Evolutionary conservation across 2,797 vertebrate species (phyloP).

Genomic region (Labroides dimidiatus): DNA sequence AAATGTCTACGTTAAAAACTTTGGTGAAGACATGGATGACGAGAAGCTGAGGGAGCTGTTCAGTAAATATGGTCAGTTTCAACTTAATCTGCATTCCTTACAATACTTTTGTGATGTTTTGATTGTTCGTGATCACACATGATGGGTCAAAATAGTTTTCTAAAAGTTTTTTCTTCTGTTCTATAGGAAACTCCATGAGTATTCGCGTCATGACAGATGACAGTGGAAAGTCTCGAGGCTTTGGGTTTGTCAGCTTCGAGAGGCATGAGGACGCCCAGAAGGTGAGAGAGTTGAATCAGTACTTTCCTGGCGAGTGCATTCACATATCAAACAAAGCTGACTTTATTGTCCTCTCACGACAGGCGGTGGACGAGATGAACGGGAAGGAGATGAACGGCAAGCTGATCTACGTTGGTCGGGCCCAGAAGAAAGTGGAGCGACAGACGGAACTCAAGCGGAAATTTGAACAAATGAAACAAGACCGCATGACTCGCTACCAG

Average conservation of each 20-base stretch:
- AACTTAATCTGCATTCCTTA: too few relatives aligned
- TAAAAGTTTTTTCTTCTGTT: slow-evolving; percentile 7
- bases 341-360: background rate
- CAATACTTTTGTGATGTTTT: background rate
- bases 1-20: slow-evolving; percentile 99
- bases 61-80: slow-evolving; percentile 90
- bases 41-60: slow-evolving; percentile 96
- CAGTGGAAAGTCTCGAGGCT: slow-evolving; percentile 94
- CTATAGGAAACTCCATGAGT: slow-evolving; percentile 92
- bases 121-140: background rate
- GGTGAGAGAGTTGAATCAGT: slow-evolving; percentile 76
- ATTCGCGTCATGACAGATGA: slow-evolving; percentile 97
- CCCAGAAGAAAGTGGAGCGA: slow-evolving; percentile 97
- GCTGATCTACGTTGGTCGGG: slow-evolving; percentile 94
- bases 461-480: slow-evolving; percentile 99
- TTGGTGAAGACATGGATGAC: slow-evolving; percentile 98
- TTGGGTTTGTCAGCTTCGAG: slow-evolving; percentile 98
- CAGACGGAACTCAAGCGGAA: slow-evolving; percentile 97
- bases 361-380: slow-evolving; percentile 99
- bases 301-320: fast-evolving
- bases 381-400: slow-evolving; percentile 96
- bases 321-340: fast-evolving
- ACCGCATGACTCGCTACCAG: slow-evolving; percentile 98
- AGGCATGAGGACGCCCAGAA: slow-evolving; percentile 97
- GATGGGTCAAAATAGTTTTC: background rate